These are phyloP conservation scores for Cheilosia pagana DNA, from an alignment of 2,888 invertebrate species.

Conservation along the genomic window DNA sequence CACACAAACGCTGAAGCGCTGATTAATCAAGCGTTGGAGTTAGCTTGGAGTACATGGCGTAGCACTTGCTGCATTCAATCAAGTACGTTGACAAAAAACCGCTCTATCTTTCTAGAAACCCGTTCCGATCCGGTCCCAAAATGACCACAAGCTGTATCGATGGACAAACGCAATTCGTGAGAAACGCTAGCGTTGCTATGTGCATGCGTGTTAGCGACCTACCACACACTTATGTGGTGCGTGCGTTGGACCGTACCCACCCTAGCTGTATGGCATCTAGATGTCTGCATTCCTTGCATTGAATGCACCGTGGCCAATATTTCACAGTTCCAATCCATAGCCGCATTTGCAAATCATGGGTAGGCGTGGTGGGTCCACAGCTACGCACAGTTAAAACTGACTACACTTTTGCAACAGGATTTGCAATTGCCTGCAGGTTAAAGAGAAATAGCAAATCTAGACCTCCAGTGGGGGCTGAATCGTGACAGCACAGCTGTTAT, in stretches of 20 bases:
- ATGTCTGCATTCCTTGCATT: constrained; percentile 52
- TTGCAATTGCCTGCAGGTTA: constrained; percentile 57
- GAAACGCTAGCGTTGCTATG: constrained; percentile 18
- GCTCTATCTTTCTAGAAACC: constrained; percentile 45
- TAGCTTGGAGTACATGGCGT: constrained; percentile 30
- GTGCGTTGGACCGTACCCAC: constrained; percentile 52
- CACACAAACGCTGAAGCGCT: constrained; percentile 30
- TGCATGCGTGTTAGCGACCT: constrained; percentile 46
- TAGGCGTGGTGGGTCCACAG: constrained; percentile 62
- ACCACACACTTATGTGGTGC: constrained; percentile 50
- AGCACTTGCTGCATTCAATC: constrained; percentile 69
- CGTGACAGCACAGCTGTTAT: constrained; percentile 61
- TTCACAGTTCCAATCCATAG: constrained; percentile 56
- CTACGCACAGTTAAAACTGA: constrained; percentile 55
- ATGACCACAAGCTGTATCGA: constrained; percentile 50
- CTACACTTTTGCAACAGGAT: constrained; percentile 59
- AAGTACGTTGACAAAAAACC: constrained; percentile 49
- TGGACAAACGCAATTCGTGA: constrained; percentile 55
- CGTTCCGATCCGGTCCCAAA: constrained; percentile 57
- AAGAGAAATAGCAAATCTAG: constrained; percentile 35
- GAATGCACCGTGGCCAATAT: constrained; percentile 39
- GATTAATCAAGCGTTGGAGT: constrained; percentile 74
- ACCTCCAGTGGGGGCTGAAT: constrained; percentile 36
- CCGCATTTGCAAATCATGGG: constrained; percentile 47
- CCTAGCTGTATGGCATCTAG: constrained; percentile 29